Evolutionary conservation across 2,113 vertebrate species (phyloP), one percentile per base, ranked within the genome.

Genomic region (Microcebus griseorufus): DNA sequence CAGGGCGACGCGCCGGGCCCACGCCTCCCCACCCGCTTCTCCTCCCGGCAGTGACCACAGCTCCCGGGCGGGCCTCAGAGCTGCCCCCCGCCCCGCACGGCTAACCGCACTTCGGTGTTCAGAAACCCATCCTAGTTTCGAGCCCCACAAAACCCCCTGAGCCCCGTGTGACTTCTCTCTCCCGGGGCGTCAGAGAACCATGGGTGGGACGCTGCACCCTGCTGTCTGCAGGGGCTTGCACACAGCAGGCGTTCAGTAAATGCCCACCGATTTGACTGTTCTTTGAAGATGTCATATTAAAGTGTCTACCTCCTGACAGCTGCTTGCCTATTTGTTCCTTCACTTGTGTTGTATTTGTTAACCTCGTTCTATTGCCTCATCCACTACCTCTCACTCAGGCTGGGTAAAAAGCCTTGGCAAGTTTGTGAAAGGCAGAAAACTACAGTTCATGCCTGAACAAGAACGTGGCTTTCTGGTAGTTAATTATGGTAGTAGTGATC

Each of bases 231-330:
- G 39, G 58, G 58, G 25, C 39, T 69, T 45, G 80, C 32, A 37
- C 13, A 32, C 39, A 78, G 62, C 39, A 81, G 93, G 67, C 39
- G 87, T 64, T 80, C 34, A 34, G 11, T 39, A 17, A 67, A 37
- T n/a, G 79, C 65, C 37, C n/a, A 25, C 29, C 23, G 72, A 45
- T 88, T 53, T 51, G 34, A 86, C 29, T 88, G 94, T 65, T 27
- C 58, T 75, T 39, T 70, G 88, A 93, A 95, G 86, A 97, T 72
- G 0, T 29, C 51, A 4, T 62, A 98, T 97, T 98, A 97, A 98
- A 97, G n/a, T 75, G 76, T 94, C 96, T 96, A 97, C 92, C 96
- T 97, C 91, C 70, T 80, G 53, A 88, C 55, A 96, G 60, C 37
- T 60, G 55, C 22, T 37, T 87, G 79, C 51, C 60, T 37, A 22